Evolutionary conservation across 2,797 vertebrate genomes (phyloP), one percentile per base, ranked within the genome.

Genomic region (Lates japonicus): DNA sequence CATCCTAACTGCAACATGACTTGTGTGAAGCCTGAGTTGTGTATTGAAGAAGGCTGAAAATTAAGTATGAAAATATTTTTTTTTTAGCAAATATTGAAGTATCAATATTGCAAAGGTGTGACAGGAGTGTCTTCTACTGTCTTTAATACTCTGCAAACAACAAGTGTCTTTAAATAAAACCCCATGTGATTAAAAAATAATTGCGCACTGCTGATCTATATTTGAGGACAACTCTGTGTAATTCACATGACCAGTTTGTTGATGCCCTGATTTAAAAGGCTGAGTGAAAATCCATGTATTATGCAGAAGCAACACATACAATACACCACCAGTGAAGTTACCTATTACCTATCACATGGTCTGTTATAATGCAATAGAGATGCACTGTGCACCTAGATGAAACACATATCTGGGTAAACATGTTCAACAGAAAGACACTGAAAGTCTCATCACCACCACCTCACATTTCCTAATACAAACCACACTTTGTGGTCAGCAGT

Each of bases 401-500:
- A 44, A 29, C 14, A 44, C n/a, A 16, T 14, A 16, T 62, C 37
- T 63, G 41, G 39, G 44, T 63, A 29, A 9, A 5, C 1, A 2
- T 44, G 22, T 63, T 44, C 14, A 61, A 17, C 39, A 51, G 22
- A 76, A 52, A 35, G 8, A 42, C 16, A 68, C 12, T 17, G 29
- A 55, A 64, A 51, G 51, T n/a, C 16, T 55, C 33, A 54, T 22
- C 29, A 16, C 31, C 67, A 29, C 25, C 6, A 52, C 49, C 37
- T 20, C 61, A 62, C 29, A 19, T 13, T n/a, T 44, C 20, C 31
- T 39, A 49, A 59, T 39, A 6, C 16, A 62, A 78, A 70, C 39
- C 33, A 60, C 17, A 11, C 7, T 44, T 3, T 80, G 46, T 66
- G 48, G 29, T 46, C 4, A 49, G 31, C 22, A 3, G 8, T 19